Conservation (phyloP, 2,888 invertebrate species). For the Hymenopus coronatus region DNA sequence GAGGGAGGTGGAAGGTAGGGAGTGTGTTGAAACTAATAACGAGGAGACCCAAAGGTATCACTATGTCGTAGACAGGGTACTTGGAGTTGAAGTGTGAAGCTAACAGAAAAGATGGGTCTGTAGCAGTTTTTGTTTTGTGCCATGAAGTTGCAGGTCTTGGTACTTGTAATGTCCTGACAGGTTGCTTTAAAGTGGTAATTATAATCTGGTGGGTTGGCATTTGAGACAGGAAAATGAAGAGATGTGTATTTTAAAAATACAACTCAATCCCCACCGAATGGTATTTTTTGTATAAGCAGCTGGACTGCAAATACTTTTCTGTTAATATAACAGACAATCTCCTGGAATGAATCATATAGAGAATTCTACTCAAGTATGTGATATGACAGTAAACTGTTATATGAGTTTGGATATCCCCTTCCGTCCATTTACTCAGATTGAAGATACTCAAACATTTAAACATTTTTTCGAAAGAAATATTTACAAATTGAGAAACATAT, state of each 20-base stretch:
- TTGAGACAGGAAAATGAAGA: neutral
- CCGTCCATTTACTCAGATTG: neutral
- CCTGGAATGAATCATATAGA: neutral
- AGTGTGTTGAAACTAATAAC: constrained; percentile 44
- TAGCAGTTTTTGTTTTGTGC: constrained; percentile 7
- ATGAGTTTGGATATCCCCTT: neutral
- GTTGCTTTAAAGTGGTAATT: neutral
- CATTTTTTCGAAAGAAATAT: neutral
- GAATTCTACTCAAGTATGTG: neutral
- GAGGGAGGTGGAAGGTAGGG: constrained; percentile 45
- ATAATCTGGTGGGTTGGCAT: neutral
- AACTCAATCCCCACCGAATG: constrained; percentile 20
- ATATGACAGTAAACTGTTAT: neutral
- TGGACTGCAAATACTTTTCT: constrained; percentile 12
- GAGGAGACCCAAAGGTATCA: constrained; percentile 60
- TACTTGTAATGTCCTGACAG: neutral
- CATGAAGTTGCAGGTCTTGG: neutral
- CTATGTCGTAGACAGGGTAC: constrained; percentile 77
- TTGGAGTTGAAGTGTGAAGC: constrained; percentile 78
- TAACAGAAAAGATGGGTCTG: neutral
- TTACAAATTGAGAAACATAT: neutral
- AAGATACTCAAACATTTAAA: neutral
- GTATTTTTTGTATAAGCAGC: constrained; percentile 13
- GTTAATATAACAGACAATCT: neutral
- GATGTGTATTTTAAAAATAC: neutral